Evolutionary conservation across 2,113 vertebrate species (phyloP).

Genomic region (Neolamprologus falcicula): DNA sequence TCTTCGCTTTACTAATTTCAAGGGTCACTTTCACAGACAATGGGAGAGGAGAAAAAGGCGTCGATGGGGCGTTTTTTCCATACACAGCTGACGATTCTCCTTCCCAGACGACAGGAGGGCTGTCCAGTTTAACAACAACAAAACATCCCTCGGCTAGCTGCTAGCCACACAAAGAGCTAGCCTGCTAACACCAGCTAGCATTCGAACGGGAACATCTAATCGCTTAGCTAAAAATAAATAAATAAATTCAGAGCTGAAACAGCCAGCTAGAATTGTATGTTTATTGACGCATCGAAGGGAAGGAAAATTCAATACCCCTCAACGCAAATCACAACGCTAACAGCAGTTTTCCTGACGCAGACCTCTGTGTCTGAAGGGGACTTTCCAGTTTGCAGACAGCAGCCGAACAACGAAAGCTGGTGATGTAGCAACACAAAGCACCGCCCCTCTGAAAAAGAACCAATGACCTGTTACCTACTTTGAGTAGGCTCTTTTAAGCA

Average conservation of each 20-base stretch:
- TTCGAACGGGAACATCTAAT: slow-evolving; percentile 2
- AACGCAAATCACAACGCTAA: neutral
- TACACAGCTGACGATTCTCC: slow-evolving; percentile 31
- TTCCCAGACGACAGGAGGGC: slow-evolving; percentile 55
- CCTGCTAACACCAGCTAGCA: slow-evolving; percentile 39
- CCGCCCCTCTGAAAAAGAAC: slow-evolving; percentile 13
- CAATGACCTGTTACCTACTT: slow-evolving; percentile 18
- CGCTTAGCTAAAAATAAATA: neutral
- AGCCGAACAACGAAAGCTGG: slow-evolving; percentile 42
- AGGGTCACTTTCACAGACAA: neutral
- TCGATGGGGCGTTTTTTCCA: slow-evolving; percentile 12
- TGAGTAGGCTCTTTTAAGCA: neutral
- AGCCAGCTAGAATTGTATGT: neutral
- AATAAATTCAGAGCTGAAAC: neutral
- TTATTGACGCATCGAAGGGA: neutral
- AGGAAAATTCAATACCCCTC: neutral
- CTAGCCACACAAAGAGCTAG: slow-evolving; percentile 69
- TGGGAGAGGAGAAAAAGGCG: neutral
- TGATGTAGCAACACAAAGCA: slow-evolving; percentile 37
- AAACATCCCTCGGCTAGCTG: slow-evolving; percentile 62
- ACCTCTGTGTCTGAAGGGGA: slow-evolving; percentile 39
- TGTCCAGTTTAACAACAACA: slow-evolving; percentile 63
- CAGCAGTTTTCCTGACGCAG: neutral
- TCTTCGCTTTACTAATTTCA: neutral
- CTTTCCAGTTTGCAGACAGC: slow-evolving; percentile 59